Percentiles rank a stretch among this genome's conserved stretches.
Evolutionary conservation across 1,140 invertebrate species (phyloP).

Genomic region (Helicoverpa armigera): DNA sequence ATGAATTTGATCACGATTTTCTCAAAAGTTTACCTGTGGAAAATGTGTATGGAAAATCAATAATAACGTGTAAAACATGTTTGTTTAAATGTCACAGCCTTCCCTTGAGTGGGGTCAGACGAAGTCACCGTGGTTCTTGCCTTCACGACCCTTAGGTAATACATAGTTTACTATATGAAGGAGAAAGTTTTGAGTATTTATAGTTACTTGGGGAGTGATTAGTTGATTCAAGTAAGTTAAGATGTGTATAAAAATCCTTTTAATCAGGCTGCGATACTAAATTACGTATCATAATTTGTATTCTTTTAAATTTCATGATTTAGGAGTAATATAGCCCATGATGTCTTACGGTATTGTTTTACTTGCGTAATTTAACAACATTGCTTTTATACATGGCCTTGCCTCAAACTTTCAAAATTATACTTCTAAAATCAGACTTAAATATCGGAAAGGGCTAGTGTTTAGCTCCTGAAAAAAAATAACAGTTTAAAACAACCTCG

Average conservation of each 20-base stretch:
- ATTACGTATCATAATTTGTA: too few species aligned
- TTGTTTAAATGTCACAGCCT: constrained; percentile 45
- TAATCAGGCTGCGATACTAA: too few species aligned
- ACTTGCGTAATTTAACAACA: too few species aligned
- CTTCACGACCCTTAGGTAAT: constrained; percentile 3
- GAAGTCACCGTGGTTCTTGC: neutral
- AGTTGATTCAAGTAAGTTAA: neutral
- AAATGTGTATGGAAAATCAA: constrained; percentile 16
- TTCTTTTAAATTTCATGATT: too few species aligned
- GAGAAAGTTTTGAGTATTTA: constrained; percentile 31
- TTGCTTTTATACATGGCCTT: too few species aligned
- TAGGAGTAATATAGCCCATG: too few species aligned
- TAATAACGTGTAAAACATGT: neutral
- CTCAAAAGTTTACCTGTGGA: constrained; percentile 3
- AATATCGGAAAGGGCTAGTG: too few species aligned
- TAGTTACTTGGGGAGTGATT: neutral
- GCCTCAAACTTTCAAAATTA: too few species aligned
- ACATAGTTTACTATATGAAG: constrained; percentile 11
- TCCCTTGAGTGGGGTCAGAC: constrained; percentile 19
- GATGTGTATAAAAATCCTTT: neutral
- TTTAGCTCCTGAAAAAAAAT: too few species aligned
- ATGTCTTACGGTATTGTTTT: too few species aligned
- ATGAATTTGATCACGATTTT: constrained; percentile 12
- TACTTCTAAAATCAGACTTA: too few species aligned
- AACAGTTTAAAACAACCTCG: too few species aligned